These are phyloP conservation scores for Sebastiscus albofasciatus DNA, from an alignment of 2,797 vertebrate genomes.

Conservation along the genomic window DNA sequence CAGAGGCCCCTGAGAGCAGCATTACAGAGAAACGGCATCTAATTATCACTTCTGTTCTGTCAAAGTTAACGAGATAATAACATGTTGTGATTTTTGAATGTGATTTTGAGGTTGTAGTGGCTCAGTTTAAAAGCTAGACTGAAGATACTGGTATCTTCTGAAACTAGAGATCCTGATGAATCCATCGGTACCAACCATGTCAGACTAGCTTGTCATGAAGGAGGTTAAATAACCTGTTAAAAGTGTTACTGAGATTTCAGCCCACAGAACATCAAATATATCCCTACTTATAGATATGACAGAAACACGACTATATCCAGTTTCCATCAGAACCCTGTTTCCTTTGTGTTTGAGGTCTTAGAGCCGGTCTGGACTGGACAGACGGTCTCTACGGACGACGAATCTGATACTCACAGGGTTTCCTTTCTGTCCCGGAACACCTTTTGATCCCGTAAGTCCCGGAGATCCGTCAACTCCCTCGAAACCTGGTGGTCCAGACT, in stretches of 20 bases:
- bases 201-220: too few relatives aligned
- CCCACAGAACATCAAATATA: too few relatives aligned
- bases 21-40: neutral
- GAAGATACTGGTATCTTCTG: too few relatives aligned
- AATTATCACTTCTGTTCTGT: neutral
- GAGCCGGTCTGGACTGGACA: neutral
- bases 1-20: conserved; percentile 50
- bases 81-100: too few relatives aligned
- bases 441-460: conserved; percentile 61
- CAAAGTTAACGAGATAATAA: too few relatives aligned
- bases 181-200: too few relatives aligned
- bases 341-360: neutral
- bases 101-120: too few relatives aligned
- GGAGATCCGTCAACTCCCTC: conserved; percentile 44
- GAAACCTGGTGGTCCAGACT: conserved; percentile 32
- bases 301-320: neutral
- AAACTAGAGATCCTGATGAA: too few relatives aligned
- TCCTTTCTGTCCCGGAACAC: conserved; percentile 68
- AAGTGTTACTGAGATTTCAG: neutral
- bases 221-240: too few relatives aligned
- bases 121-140: too few relatives aligned
- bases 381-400: neutral
- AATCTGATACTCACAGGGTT: conserved; percentile 57
- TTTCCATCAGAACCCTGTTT: too few relatives aligned
- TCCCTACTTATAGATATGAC: neutral